Evolutionary conservation across 2,888 invertebrate genomes (phyloP).

Genomic region (Bellardia pandia): DNA sequence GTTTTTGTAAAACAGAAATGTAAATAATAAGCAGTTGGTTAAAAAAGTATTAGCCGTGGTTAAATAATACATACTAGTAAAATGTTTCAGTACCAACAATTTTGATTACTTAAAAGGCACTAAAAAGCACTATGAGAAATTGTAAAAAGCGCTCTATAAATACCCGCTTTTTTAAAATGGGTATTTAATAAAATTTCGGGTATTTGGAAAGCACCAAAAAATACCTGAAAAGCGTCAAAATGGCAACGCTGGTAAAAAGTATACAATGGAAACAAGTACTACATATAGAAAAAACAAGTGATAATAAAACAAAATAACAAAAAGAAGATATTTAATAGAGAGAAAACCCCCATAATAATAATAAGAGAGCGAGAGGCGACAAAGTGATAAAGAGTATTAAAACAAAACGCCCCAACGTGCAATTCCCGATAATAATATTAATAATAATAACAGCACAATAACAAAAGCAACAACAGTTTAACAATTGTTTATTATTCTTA

Average conservation of each 20-base stretch:
- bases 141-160: too few relatives aligned
- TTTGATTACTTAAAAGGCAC: too few relatives aligned
- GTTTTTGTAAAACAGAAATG: too few relatives aligned
- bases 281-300: neutral
- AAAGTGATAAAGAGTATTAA: conserved; percentile 31
- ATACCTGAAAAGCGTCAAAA: too few relatives aligned
- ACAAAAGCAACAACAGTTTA: conserved; percentile 26
- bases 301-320: conserved; percentile 40
- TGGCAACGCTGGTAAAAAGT: neutral
- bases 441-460: conserved; percentile 6
- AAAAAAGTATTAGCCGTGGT: too few relatives aligned
- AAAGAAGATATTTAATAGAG: conserved; percentile 26
- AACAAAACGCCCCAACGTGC: conserved; percentile 69
- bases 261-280: neutral
- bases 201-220: too few relatives aligned
- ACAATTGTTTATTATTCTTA: conserved; percentile 21
- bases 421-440: conserved; percentile 42
- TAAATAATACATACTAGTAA: too few relatives aligned
- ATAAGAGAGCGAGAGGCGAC: neutral
- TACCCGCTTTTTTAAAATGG: too few relatives aligned
- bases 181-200: too few relatives aligned
- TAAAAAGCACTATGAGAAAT: too few relatives aligned
- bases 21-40: too few relatives aligned
- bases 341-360: conserved; percentile 8
- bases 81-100: too few relatives aligned